Base-by-base conservation (phyloP, 2,888 invertebrate species). In the Pheosia tremula region DNA sequence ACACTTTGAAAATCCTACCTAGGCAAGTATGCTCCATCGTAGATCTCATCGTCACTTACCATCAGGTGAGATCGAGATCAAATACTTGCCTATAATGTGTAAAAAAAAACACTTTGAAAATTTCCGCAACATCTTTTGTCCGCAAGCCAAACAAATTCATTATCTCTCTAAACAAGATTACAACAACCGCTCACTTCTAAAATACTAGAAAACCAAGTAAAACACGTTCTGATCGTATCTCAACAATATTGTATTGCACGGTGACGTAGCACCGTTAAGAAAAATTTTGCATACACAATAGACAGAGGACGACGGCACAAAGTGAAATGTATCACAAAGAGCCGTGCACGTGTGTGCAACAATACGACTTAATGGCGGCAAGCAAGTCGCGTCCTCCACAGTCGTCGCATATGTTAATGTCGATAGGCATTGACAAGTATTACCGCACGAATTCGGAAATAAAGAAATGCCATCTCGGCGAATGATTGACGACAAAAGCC, bases 211-310 rank as follows among this genome's bases (percentile, higher is more conserved):
- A 52, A 24, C 24, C 52, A 24, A 13, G 47, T 11, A 47, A 54
- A 47, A 63, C 62, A 54, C 6, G 11, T 38, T 54, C n/a, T 38
- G 61, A 61, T 64, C 57, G 71, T 72, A 74, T 72, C 65, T 68
- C 56, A 59, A 68, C 56, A 61, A 64, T 63, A 69, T 71, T 68
- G 66, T 58, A 59, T 61, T 64, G 54, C 61, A 36, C 59, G 60
- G 59, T 64, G 71, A 72, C 60, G 67, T 56, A 63, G 67, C 66
- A 63, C 64, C 61, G 72, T 67, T 74, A 66, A 71, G 67, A 78
- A 69, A 61, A 71, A 63, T 71, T 80, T 71, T 67, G 64, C 74
- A 63, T 73, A 66, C 68, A 73, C 71, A 77, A 77, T 72, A 72
- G 69, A 70, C 68, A 69, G 70, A 54, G 61, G 67, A 69, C 24